Conservation (phyloP, 2,888 invertebrate species). For the Netelia melanura region DNA sequence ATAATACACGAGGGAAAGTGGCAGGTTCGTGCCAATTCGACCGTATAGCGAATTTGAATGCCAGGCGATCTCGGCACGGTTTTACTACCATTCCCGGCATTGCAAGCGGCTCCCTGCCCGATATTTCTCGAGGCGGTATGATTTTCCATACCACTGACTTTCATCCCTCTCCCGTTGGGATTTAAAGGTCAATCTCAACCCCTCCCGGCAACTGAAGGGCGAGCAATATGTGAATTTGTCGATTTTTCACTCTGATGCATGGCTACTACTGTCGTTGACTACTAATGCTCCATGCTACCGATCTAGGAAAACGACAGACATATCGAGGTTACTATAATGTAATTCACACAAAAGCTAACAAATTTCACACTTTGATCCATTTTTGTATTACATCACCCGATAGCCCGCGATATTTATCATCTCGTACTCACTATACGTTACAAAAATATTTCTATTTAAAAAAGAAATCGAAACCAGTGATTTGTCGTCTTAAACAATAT, state of each 20-base stretch:
- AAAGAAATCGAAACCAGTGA: background rate
- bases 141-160: conserved; percentile 29
- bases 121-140: conserved; percentile 23
- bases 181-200: conserved; percentile 19
- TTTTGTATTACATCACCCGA: no score
- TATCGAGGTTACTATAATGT: no score
- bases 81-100: background rate
- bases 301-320: background rate
- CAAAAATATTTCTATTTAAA: no score
- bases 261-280: conserved; percentile 2
- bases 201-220: background rate
- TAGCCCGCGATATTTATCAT: no score
- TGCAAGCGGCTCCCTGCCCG: conserved; percentile 7
- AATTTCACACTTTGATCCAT: no score
- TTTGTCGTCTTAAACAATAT: background rate
- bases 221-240: conserved; percentile 14
- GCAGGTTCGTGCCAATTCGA: conserved; percentile 21
- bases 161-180: conserved; percentile 6
- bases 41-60: conserved; percentile 22
- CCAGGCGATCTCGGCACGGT: conserved; percentile 28
- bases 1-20: background rate
- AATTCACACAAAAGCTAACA: no score
- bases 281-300: background rate
- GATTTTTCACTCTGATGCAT: conserved; percentile 18
- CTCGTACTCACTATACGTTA: no score